These are phyloP conservation scores for Parnassius smintheus DNA, from an alignment of 2,888 invertebrate species.

Conservation along the genomic window DNA sequence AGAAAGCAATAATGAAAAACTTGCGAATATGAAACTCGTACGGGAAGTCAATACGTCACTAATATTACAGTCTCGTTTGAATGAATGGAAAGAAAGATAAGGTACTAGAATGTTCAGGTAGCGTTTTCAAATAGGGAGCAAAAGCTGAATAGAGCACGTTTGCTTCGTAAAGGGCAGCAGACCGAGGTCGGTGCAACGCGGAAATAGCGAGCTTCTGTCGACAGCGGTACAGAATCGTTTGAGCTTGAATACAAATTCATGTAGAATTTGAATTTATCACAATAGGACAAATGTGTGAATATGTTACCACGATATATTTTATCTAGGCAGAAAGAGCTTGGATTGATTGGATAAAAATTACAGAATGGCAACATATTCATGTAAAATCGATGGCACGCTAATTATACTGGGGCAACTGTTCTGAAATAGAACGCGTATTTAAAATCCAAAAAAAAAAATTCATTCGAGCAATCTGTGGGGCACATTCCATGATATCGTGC, in stretches of 20 bases:
- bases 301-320: too few relatives aligned
- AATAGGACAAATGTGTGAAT: too few relatives aligned
- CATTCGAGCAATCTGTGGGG: too few relatives aligned
- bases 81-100: slow-evolving; percentile 8
- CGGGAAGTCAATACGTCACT: not conserved
- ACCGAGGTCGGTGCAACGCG: slow-evolving; percentile 10
- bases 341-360: too few relatives aligned
- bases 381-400: too few relatives aligned
- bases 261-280: not conserved
- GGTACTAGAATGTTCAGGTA: slow-evolving; percentile 7
- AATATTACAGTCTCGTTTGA: not conserved
- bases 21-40: not conserved
- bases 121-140: slow-evolving; percentile 1
- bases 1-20: not conserved
- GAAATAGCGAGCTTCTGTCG: slow-evolving; percentile 9
- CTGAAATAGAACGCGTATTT: too few relatives aligned
- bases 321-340: too few relatives aligned
- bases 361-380: too few relatives aligned
- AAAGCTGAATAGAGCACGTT: slow-evolving; percentile 16
- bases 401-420: too few relatives aligned
- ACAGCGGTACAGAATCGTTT: slow-evolving; percentile 4
- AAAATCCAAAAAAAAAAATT: too few relatives aligned
- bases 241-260: slow-evolving; percentile 5
- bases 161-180: slow-evolving; percentile 11
- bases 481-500: too few relatives aligned